Conservation (phyloP, 2,888 invertebrate genomes). For the Acleris holmiana region DNA sequence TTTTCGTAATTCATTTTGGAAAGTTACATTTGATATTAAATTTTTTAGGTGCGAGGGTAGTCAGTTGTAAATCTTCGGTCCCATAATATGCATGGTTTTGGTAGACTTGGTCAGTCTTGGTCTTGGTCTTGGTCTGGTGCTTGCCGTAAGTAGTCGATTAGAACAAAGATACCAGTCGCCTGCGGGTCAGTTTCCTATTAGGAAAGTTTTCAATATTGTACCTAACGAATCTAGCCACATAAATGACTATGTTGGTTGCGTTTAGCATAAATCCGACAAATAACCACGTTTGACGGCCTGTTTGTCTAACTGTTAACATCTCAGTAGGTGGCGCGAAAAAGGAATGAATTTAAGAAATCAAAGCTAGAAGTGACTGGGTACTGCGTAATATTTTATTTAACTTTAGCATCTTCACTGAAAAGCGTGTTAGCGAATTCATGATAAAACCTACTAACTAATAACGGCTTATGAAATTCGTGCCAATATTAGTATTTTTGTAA, state of each 20-base stretch:
- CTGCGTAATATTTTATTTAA: conserved; percentile 24
- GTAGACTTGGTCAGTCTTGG: no score
- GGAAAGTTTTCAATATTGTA: no score
- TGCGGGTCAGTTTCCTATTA: no score
- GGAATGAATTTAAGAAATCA: conserved; percentile 31
- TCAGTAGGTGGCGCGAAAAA: conserved; percentile 28
- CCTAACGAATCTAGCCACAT: no score
- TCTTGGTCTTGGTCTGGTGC: no score
- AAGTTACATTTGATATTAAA: no score
- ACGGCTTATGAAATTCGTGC: conserved; percentile 23
- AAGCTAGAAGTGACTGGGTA: not conserved
- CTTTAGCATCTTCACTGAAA: conserved; percentile 18
- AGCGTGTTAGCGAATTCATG: conserved; percentile 21
- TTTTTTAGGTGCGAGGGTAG: no score
- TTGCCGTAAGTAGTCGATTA: no score
- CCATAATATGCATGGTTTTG: no score
- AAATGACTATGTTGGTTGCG: not conserved
- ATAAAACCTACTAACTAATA: conserved; percentile 19
- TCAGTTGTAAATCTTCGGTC: no score
- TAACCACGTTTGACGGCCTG: conserved; percentile 26
- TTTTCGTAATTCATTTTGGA: no score
- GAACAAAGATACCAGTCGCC: no score
- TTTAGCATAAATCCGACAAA: conserved; percentile 19
- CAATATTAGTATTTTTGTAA: conserved; percentile 8
- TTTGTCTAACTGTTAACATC: conserved; percentile 23